phyloP scores from a whole-genome alignment of 2,888 invertebrate species.

The Iselma pallidipennis region DNA sequence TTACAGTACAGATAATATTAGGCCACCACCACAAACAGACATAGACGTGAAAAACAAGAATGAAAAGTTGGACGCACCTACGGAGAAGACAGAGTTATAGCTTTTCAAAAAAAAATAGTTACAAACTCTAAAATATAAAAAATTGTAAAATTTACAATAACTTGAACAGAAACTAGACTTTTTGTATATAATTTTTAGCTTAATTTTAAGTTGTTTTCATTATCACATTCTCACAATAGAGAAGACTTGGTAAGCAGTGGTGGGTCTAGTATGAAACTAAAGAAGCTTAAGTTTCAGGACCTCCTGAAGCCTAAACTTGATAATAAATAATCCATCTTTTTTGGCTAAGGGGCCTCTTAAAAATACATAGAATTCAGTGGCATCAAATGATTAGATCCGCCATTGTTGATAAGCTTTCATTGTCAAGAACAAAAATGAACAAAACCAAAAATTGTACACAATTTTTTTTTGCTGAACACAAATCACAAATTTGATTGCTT shows the following conservation, averaged over 20 bases:
- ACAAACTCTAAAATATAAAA: too few species aligned
- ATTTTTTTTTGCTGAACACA: not conserved
- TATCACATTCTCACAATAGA: not conserved
- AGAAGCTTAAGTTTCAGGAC: too few species aligned
- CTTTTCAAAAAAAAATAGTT: constrained; percentile 5
- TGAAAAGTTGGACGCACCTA: constrained; percentile 24
- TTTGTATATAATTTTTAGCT: too few species aligned
- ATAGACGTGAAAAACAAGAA: constrained; percentile 17
- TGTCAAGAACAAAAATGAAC: not conserved
- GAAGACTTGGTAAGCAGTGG: not conserved
- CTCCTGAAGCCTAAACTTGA: too few species aligned
- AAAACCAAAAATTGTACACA: not conserved
- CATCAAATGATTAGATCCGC: too few species aligned
- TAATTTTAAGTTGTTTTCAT: too few species aligned
- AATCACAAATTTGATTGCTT: constrained; percentile 26
- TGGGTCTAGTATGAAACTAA: too few species aligned
- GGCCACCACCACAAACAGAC: constrained; percentile 4
- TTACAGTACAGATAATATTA: constrained; percentile 22
- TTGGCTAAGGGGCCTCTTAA: too few species aligned
- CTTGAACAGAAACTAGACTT: too few species aligned
- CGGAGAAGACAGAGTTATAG: constrained; percentile 25
- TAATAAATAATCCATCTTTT: too few species aligned
- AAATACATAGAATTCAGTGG: too few species aligned
- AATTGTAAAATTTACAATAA: not conserved
- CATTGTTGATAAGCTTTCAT: too few species aligned